These are phyloP conservation scores for Nephotettix cincticeps DNA, from an alignment of 1,140 invertebrate genomes.

Conservation along the genomic window DNA sequence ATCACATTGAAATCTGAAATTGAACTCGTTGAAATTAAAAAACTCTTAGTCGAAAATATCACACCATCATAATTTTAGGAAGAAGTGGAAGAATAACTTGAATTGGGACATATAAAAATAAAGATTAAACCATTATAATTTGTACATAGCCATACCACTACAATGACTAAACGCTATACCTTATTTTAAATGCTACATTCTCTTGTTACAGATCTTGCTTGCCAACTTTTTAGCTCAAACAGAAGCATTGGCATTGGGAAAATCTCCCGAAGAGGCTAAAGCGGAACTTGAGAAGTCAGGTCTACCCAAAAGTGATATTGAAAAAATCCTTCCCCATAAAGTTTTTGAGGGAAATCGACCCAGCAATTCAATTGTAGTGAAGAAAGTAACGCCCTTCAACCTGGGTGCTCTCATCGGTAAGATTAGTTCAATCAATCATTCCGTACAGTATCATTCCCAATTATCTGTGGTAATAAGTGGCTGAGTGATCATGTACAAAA, in stretches of 20 bases:
- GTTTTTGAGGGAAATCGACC: conserved; percentile 96
- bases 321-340: conserved; percentile 91
- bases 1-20: too few relatives aligned
- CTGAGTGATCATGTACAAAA: too few relatives aligned
- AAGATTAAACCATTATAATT: background rate
- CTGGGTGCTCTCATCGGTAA: conserved; percentile 94
- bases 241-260: conserved; percentile 94
- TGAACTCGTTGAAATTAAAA: too few relatives aligned
- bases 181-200: background rate
- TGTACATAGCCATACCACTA: background rate
- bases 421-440: too few relatives aligned
- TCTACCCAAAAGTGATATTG: conserved; percentile 66
- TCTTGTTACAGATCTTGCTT: conserved; percentile 73
- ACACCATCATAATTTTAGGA: too few relatives aligned
- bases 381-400: conserved; percentile 90
- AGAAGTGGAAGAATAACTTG: too few relatives aligned
- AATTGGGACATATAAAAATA: background rate
- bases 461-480: too few relatives aligned
- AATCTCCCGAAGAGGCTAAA: conserved; percentile 73
- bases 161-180: too few relatives aligned
- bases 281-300: conserved; percentile 73
- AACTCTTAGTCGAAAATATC: too few relatives aligned
- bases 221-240: conserved; percentile 99
- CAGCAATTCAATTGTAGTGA: conserved; percentile 96
- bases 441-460: too few relatives aligned